Conservation (phyloP, 2,888 invertebrate genomes). For the Oxyteleia sp. region DNA sequence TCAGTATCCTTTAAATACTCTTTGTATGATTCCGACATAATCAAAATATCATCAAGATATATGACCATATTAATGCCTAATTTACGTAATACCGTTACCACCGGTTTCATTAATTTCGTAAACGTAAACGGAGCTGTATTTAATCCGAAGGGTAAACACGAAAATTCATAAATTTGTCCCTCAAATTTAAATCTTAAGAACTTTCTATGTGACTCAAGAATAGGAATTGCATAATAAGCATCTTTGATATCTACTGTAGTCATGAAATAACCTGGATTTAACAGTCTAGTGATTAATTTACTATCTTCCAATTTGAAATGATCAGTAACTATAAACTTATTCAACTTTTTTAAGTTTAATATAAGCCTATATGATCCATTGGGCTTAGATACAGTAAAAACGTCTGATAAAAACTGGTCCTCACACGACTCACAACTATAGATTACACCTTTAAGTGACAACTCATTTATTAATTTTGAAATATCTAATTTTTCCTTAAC, state of each 20-base stretch:
- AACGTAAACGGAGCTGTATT: slow-evolving; percentile 36
- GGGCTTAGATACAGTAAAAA: slow-evolving; percentile 61
- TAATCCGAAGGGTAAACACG: slow-evolving; percentile 62
- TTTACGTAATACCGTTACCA: slow-evolving; percentile 42
- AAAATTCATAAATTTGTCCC: slow-evolving; percentile 67
- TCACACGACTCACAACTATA: slow-evolving; percentile 21
- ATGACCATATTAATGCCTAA: slow-evolving; percentile 50
- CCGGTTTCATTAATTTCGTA: slow-evolving; percentile 45
- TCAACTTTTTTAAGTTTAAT: slow-evolving; percentile 65
- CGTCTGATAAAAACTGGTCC: slow-evolving; percentile 63
- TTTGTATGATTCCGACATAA: slow-evolving; percentile 31
- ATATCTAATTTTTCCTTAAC: slow-evolving; percentile 2
- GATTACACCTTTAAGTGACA: slow-evolving; percentile 51
- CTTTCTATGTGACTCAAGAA: slow-evolving; percentile 49
- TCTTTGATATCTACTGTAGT: slow-evolving; percentile 64
- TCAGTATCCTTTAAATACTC: too few relatives aligned
- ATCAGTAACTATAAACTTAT: slow-evolving; percentile 51
- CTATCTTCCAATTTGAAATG: slow-evolving; percentile 73
- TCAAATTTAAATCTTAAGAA: slow-evolving; percentile 71
- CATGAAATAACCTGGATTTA: slow-evolving; percentile 40
- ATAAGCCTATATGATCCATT: slow-evolving; percentile 27
- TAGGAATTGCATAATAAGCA: slow-evolving; percentile 62
- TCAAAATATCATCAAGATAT: slow-evolving; percentile 71
- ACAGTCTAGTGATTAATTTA: slow-evolving; percentile 17
- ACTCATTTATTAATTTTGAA: slow-evolving; percentile 22